Evolutionary conservation across 2,113 vertebrate species (phyloP).

Genomic region (Ageneiosus marmoratus): DNA sequence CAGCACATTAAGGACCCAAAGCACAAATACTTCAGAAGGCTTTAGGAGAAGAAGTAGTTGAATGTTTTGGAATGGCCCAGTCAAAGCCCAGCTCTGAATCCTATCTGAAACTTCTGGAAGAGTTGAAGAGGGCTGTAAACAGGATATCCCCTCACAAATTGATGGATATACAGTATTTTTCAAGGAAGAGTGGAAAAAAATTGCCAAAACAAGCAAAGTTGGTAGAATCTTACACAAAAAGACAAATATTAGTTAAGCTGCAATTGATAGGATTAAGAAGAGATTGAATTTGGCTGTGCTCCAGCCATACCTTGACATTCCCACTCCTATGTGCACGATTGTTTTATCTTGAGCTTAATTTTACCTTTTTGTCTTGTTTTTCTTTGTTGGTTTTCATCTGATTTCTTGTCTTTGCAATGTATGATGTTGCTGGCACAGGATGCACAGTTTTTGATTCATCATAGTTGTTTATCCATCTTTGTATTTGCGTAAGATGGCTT

Average conservation of each 20-base stretch:
- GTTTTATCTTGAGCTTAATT: too few relatives aligned
- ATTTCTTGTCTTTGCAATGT: too few relatives aligned
- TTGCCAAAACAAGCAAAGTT: not conserved
- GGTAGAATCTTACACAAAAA: not conserved
- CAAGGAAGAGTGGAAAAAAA: not conserved
- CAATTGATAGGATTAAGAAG: too few relatives aligned
- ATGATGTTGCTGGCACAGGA: too few relatives aligned
- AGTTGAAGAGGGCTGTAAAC: not conserved
- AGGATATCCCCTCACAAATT: not conserved
- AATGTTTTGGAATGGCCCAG: not conserved
- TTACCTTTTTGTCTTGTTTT: too few relatives aligned
- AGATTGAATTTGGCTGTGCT: too few relatives aligned
- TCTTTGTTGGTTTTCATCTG: too few relatives aligned
- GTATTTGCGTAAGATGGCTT: too few relatives aligned
- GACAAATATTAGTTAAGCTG: not conserved
- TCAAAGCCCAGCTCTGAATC: not conserved
- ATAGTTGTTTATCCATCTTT: too few relatives aligned
- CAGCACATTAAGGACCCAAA: not conserved
- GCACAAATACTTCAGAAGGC: not conserved
- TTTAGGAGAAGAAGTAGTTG: not conserved
- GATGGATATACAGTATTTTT: not conserved
- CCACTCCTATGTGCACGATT: too few relatives aligned
- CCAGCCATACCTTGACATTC: too few relatives aligned
- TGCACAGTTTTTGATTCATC: too few relatives aligned
- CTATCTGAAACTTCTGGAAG: not conserved